Percentiles rank a stretch among this genome's conserved stretches.
phyloP scores from a whole-genome alignment of 2,888 invertebrate species.

The Zootermopsis nevadensis region DNA sequence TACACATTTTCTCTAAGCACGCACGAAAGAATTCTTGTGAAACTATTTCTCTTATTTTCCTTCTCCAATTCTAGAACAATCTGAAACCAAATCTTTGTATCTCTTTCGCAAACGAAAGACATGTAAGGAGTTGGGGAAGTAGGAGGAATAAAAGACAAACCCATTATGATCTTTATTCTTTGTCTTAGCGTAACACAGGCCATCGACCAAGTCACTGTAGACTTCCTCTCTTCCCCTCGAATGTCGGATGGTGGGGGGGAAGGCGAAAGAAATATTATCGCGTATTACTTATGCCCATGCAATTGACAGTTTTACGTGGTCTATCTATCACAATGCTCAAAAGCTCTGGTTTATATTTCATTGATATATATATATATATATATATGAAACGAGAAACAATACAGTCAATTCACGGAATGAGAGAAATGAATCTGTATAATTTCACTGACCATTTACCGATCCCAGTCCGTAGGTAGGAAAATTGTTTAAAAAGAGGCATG shows the following conservation, averaged over 20 bases:
- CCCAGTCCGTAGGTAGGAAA: not conserved
- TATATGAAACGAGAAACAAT: not conserved
- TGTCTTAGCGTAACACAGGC: not conserved
- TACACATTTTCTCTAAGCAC: not conserved
- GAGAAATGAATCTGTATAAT: not conserved
- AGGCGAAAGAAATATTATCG: constrained; percentile 23
- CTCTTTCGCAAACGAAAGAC: not conserved
- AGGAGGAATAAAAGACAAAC: constrained; percentile 7
- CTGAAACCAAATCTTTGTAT: constrained; percentile 10
- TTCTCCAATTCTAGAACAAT: constrained; percentile 5
- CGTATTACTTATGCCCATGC: constrained; percentile 30
- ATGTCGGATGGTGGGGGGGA: not conserved
- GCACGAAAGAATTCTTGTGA: not conserved
- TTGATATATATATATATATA: constrained; percentile 15
- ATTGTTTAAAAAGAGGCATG: not conserved
- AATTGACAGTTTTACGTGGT: constrained; percentile 37
- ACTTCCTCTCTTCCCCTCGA: not conserved
- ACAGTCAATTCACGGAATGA: not conserved
- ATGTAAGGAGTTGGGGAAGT: not conserved
- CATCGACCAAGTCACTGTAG: not conserved
- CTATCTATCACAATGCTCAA: constrained; percentile 31
- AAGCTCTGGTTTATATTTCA: constrained; percentile 16
- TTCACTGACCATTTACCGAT: not conserved
- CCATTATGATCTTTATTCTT: constrained; percentile 25
- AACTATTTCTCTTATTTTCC: not conserved